Evolutionary conservation across 2,797 vertebrate genomes (phyloP), one percentile per base, ranked within the genome.

Genomic region (Apodemus agrarius): DNA sequence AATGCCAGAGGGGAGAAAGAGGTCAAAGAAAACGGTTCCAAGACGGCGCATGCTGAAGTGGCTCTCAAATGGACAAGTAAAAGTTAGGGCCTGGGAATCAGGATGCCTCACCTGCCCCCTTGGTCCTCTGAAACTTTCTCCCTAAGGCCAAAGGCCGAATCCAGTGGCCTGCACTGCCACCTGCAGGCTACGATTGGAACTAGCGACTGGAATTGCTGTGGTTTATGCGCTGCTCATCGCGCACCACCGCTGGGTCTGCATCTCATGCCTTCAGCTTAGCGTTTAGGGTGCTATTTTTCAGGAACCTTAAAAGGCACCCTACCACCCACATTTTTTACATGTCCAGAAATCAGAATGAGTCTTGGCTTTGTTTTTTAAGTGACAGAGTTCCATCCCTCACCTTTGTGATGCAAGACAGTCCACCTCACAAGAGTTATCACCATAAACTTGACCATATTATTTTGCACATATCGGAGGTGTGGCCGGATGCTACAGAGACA

Each of bases 141-240:
- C 12, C 69, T 3, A 10, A 76, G 78, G 90, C 78, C 94, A 85
- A 92, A 90, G 84, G 94, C 93, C 85, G 24, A 1, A 95, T 96
- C 61, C 24, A 19, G 37, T 86, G 92, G 92, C 94, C 96, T 96
- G 82, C 95, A 89, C 94, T 94, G 97, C 97, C 97, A 92, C 82
- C 97, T 98, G 14, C 94, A 46, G 97, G 93, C 21, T 0, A 21
- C 7, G 26, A 34, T 2, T 57, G 4, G 34, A 90, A 89, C 19
- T 43, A 37, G 24, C 5, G 19, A 29, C 3, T 57, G 5, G 37
- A 89, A 83, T 13, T 37, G 85, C 12, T 3, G 26, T 26, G 24
- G 61, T 69, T 21, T 75, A 65, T 24, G 31, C 3, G 43, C n/a
- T 0, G 11, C 17, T 29, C 78, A 3, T 7, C 3, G 43, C 43